Evolutionary conservation across 1,140 invertebrate genomes (phyloP).

Genomic region (Philotrypesis tridentata): DNA sequence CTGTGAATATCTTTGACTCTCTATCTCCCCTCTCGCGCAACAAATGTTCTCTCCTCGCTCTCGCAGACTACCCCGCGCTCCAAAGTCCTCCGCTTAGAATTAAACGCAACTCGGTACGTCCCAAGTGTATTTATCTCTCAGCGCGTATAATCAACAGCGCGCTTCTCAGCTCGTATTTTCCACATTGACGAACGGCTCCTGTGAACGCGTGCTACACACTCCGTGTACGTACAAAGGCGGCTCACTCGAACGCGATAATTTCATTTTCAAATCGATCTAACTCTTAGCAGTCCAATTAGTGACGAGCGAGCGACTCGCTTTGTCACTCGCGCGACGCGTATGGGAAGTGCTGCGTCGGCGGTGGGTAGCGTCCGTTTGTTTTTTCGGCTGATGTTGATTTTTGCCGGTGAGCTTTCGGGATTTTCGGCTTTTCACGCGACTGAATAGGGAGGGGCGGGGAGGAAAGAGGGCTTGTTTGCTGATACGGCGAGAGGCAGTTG

Average conservation of each 20-base stretch:
- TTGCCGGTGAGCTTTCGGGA: background rate
- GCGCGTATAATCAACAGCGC: background rate
- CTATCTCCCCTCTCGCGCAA: background rate
- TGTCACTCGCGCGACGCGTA: background rate
- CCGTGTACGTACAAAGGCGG: background rate
- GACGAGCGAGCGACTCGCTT: constrained; percentile 26
- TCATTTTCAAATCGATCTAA: constrained; percentile 56
- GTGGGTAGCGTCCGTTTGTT: background rate
- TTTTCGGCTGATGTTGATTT: background rate
- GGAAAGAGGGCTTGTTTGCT: background rate
- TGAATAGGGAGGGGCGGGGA: too few relatives aligned
- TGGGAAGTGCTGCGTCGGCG: background rate
- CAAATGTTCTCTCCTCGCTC: background rate
- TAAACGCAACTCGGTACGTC: constrained; percentile 1
- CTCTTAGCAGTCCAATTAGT: constrained; percentile 52
- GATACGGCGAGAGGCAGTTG: background rate
- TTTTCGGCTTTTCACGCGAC: background rate
- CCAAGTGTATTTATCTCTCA: constrained; percentile 25
- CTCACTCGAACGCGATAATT: constrained; percentile 53
- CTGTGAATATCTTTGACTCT: too few relatives aligned
- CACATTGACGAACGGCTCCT: constrained; percentile 2
- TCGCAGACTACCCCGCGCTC: background rate
- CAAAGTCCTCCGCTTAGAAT: background rate
- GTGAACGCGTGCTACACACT: background rate
- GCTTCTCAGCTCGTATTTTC: constrained; percentile 19